phyloP scores from a whole-genome alignment of 2,888 invertebrate genomes.

The Lochmaea capreae region DNA sequence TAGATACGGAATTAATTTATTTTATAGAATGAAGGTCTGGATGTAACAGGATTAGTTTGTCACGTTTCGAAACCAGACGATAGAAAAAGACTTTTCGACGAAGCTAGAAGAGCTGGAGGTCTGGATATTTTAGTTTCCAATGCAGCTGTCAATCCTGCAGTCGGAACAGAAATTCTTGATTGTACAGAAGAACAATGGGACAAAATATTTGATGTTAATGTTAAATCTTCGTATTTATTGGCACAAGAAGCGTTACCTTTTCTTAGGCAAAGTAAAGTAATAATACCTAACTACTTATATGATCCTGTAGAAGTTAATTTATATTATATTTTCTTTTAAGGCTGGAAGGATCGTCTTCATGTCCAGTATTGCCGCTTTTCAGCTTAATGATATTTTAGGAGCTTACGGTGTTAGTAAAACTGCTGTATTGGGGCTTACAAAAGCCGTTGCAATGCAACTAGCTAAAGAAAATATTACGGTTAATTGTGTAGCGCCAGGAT shows the following conservation, averaged over 20 bases:
- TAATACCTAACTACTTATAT: neutral
- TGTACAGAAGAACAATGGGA: constrained; percentile 89
- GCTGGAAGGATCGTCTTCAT: constrained; percentile 89
- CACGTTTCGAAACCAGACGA: constrained; percentile 90
- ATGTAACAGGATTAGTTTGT: constrained; percentile 69
- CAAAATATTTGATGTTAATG: constrained; percentile 96
- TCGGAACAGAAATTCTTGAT: constrained; percentile 80
- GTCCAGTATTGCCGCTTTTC: constrained; percentile 88
- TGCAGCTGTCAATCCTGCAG: constrained; percentile 90
- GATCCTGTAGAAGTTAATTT: neutral
- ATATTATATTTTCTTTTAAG: constrained; percentile 4
- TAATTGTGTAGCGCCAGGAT: constrained; percentile 92
- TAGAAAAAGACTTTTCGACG: constrained; percentile 73
- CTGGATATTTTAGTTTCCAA: constrained; percentile 95
- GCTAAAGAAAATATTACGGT: constrained; percentile 88
- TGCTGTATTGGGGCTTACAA: constrained; percentile 87
- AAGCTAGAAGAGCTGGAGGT: constrained; percentile 82
- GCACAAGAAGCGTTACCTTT: constrained; percentile 90
- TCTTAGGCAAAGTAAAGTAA: constrained; percentile 75
- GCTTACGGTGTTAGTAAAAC: constrained; percentile 96
- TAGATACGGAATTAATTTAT: constrained; percentile 22
- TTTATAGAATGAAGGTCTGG: constrained; percentile 22
- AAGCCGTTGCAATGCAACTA: constrained; percentile 82
- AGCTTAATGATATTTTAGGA: constrained; percentile 86
- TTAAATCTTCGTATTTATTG: constrained; percentile 88